Evolutionary conservation across 2,888 invertebrate species (phyloP).

Genomic region (Caenorhabditis panamensis): DNA sequence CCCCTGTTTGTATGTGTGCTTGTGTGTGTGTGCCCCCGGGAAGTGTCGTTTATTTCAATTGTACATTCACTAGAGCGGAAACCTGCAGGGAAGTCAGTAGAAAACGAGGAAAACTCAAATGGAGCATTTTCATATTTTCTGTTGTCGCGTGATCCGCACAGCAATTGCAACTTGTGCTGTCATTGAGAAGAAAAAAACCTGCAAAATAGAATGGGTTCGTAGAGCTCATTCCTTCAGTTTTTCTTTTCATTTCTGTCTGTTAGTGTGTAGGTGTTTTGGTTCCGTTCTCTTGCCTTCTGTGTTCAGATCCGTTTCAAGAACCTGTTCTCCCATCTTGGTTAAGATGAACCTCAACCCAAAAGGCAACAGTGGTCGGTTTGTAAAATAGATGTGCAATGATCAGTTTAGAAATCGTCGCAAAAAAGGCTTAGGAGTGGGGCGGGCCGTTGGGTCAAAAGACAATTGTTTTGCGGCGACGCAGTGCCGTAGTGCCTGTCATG

Average conservation of each 20-base stretch:
- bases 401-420: neutral
- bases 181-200: neutral
- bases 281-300: too few species aligned
- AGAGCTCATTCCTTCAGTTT: neutral
- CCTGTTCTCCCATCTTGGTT: too few species aligned
- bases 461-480: neutral
- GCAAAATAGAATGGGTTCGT: neutral
- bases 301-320: too few species aligned
- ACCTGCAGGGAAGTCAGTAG: slow-evolving; percentile 35
- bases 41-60: slow-evolving; percentile 63
- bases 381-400: neutral
- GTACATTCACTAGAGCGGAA: slow-evolving; percentile 62
- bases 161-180: slow-evolving; percentile 37
- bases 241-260: neutral
- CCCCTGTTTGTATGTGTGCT: slow-evolving; percentile 34
- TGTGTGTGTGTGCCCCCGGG: slow-evolving; percentile 30
- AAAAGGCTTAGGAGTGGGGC: slow-evolving; percentile 1
- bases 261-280: neutral
- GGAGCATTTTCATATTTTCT: slow-evolving; percentile 60
- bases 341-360: too few species aligned
- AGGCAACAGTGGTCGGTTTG: neutral
- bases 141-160: slow-evolving; percentile 49
- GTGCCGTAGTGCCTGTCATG: slow-evolving; percentile 16
- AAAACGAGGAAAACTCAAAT: slow-evolving; percentile 37
- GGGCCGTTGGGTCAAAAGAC: neutral